phyloP scores from a whole-genome alignment of 2,113 vertebrate species.

The Semicossyphus pulcher region DNA sequence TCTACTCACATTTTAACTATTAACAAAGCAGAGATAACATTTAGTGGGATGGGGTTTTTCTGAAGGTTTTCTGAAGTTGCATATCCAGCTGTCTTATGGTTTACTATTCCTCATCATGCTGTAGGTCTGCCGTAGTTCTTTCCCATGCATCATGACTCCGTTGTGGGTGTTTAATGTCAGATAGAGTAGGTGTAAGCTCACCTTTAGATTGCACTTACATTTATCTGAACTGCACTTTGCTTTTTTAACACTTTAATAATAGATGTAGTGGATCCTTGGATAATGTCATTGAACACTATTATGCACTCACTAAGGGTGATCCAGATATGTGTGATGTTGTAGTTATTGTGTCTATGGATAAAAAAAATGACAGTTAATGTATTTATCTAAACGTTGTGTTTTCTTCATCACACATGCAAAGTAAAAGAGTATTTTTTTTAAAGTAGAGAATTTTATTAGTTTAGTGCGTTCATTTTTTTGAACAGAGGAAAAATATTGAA shows the following conservation, averaged over 20 bases:
- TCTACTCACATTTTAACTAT: conserved; percentile 5
- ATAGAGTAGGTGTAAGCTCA: conserved; percentile 52
- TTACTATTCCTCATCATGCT: conserved; percentile 13
- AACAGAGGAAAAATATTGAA: no score
- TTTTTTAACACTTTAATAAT: conserved; percentile 43
- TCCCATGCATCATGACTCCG: conserved; percentile 27
- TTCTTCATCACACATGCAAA: no score
- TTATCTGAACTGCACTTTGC: conserved; percentile 21
- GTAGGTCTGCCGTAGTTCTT: conserved; percentile 36
- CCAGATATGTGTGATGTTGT: neutral
- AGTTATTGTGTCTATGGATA: neutral
- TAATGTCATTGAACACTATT: neutral
- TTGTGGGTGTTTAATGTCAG: conserved; percentile 70
- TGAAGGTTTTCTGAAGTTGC: conserved; percentile 3
- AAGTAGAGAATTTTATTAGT: no score
- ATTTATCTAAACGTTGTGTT: neutral
- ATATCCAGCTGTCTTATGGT: neutral
- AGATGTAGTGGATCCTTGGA: conserved; percentile 13
- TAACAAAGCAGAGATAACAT: neutral
- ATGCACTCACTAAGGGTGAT: neutral
- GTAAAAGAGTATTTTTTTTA: no score
- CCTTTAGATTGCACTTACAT: conserved; percentile 53
- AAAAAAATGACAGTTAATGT: neutral
- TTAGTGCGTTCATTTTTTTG: no score
- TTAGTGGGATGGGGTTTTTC: neutral